Evolutionary conservation across 2,888 invertebrate genomes (phyloP).

Genomic region (Aspidiotus rigidus): DNA sequence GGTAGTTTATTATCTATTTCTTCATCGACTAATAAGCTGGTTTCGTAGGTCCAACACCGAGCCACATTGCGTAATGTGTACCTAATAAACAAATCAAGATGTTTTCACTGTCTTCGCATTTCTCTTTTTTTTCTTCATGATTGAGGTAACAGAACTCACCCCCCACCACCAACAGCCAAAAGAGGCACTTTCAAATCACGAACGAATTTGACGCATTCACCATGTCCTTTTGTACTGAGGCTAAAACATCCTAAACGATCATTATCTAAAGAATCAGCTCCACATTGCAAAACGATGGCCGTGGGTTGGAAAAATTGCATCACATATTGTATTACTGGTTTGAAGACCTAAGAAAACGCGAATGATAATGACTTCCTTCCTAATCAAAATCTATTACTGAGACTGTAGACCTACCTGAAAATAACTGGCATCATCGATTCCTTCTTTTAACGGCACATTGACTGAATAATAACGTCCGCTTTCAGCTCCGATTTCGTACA

Average conservation of each 20-base stretch:
- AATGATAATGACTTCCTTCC: neutral
- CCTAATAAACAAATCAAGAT: constrained; percentile 42
- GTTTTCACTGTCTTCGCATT: too few relatives aligned
- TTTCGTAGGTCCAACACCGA: constrained; percentile 98
- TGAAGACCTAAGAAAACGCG: constrained; percentile 60
- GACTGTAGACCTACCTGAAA: constrained; percentile 54
- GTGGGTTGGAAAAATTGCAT: constrained; percentile 96
- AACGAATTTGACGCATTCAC: constrained; percentile 95
- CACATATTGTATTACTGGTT: constrained; percentile 83
- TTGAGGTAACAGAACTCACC: constrained; percentile 43
- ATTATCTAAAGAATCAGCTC: constrained; percentile 93
- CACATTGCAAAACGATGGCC: constrained; percentile 94
- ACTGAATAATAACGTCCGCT: constrained; percentile 94
- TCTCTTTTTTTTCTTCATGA: too few relatives aligned
- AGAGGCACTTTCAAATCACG: constrained; percentile 85
- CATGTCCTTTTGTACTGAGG: constrained; percentile 86
- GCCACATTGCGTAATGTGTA: constrained; percentile 96
- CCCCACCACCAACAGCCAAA: constrained; percentile 73
- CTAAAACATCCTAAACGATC: constrained; percentile 95
- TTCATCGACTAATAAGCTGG: constrained; percentile 84
- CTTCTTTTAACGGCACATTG: constrained; percentile 95
- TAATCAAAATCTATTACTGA: neutral
- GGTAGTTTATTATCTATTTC: constrained; percentile 90
- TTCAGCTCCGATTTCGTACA: constrained; percentile 96
- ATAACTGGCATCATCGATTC: constrained; percentile 89